Conservation (phyloP, 1,140 invertebrate species). For the Drosophila baimaii region DNA sequence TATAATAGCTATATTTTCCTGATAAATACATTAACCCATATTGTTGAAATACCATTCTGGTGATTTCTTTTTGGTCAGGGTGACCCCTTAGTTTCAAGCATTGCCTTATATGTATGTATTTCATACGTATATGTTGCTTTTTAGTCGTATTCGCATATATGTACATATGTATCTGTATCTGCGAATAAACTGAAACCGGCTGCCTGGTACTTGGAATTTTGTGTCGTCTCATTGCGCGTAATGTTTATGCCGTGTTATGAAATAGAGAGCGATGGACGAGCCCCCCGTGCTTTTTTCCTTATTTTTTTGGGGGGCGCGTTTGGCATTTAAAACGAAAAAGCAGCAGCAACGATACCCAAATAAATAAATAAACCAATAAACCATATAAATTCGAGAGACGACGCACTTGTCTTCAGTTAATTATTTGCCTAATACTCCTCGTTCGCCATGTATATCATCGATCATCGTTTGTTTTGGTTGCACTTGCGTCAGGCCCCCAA, state of each 20-base stretch:
- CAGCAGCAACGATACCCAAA: neutral
- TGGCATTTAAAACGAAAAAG: conserved; percentile 16
- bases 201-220: conserved; percentile 47
- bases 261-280: conserved; percentile 72
- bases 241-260: conserved; percentile 67
- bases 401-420: conserved; percentile 14
- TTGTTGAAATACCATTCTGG: conserved; percentile 16
- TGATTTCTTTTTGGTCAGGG: conserved; percentile 23
- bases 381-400: conserved; percentile 17
- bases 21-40: neutral
- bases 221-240: conserved; percentile 63
- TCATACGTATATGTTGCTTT: conserved; percentile 8
- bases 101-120: neutral
- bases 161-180: conserved; percentile 36
- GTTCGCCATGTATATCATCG: conserved; percentile 10
- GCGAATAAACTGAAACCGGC: conserved; percentile 39
- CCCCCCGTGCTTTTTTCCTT: conserved; percentile 25
- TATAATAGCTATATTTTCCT: neutral
- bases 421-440: conserved; percentile 25
- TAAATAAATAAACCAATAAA: conserved; percentile 47
- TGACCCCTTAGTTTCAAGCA: conserved; percentile 13
- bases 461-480: conserved; percentile 51
- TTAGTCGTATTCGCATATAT: conserved; percentile 1
- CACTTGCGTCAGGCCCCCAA: conserved; percentile 54
- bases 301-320: conserved; percentile 56